Percentiles rank a stretch among this genome's conserved stretches.
These are phyloP conservation scores for Periophthalmus modestus DNA, from an alignment of 2,113 vertebrate species.

Conservation along the genomic window DNA sequence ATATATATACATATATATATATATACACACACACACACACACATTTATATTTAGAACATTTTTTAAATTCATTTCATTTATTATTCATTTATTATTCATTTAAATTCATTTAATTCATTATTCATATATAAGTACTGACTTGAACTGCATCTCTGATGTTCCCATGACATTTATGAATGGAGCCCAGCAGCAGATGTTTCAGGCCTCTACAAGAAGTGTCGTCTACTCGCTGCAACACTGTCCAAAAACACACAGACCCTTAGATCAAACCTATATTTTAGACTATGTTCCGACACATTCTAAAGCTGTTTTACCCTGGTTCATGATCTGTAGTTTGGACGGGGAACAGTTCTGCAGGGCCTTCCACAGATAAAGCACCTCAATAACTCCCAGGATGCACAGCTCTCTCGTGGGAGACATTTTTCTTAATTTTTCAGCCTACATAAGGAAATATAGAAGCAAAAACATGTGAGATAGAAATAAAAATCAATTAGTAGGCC, in stretches of 20 bases:
- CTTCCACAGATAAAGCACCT: slow-evolving; percentile 97
- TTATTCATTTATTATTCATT: no score
- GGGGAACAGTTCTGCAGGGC: slow-evolving; percentile 94
- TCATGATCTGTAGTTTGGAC: slow-evolving; percentile 95
- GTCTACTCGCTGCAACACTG: slow-evolving; percentile 91
- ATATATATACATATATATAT: no score
- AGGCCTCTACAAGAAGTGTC: slow-evolving; percentile 85
- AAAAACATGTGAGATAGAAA: neutral
- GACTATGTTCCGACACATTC: neutral
- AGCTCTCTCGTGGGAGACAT: slow-evolving; percentile 84
- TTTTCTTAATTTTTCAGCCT: slow-evolving; percentile 94
- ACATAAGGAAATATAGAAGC: slow-evolving; percentile 31
- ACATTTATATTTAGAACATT: no score
- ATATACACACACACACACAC: no score
- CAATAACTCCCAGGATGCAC: slow-evolving; percentile 91
- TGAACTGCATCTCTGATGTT: slow-evolving; percentile 89
- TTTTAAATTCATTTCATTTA: no score
- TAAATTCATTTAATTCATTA: no score
- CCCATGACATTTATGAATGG: slow-evolving; percentile 96
- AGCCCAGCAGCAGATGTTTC: slow-evolving; percentile 92
- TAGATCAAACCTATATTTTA: neutral
- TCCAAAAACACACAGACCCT: slow-evolving; percentile 10
- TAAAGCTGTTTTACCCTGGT: slow-evolving; percentile 83
- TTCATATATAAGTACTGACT: no score
- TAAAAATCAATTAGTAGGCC: neutral